Conservation (phyloP, 2,888 invertebrate genomes). For the Lacanobia wlatinum region DNA sequence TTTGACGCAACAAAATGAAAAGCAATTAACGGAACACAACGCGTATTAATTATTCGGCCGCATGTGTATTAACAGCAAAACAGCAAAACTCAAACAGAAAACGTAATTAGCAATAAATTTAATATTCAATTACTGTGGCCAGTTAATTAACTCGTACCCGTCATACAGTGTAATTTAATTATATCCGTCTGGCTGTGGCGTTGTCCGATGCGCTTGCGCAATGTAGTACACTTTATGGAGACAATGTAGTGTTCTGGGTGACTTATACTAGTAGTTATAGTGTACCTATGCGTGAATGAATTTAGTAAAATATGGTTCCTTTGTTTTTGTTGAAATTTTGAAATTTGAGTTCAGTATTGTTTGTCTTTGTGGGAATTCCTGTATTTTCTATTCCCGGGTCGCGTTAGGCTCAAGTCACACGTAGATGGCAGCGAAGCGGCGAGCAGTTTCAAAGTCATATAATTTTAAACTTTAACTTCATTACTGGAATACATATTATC, state of each 20-base stretch:
- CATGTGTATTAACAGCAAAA: slow-evolving; percentile 25
- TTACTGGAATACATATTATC: too few species aligned
- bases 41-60: slow-evolving; percentile 30
- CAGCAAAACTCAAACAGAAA: slow-evolving; percentile 49
- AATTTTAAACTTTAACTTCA: too few species aligned
- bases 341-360: neutral
- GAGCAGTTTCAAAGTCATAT: too few species aligned
- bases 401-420: too few species aligned
- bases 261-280: slow-evolving; percentile 20
- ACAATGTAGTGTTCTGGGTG: slow-evolving; percentile 24
- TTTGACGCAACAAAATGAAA: slow-evolving; percentile 25
- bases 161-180: slow-evolving; percentile 63
- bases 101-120: slow-evolving; percentile 85
- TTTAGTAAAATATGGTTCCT: neutral
- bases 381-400: neutral
- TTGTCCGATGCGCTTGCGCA: slow-evolving; percentile 55
- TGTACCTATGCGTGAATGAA: slow-evolving; percentile 1
- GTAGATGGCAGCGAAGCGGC: too few species aligned
- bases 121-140: slow-evolving; percentile 83
- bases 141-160: slow-evolving; percentile 78
- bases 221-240: slow-evolving; percentile 28
- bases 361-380: neutral
- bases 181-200: slow-evolving; percentile 61
- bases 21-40: slow-evolving; percentile 38
- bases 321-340: slow-evolving; percentile 11